Base-by-base conservation (phyloP, 1,140 invertebrate species). In the Lutraria rhynchaena region DNA sequence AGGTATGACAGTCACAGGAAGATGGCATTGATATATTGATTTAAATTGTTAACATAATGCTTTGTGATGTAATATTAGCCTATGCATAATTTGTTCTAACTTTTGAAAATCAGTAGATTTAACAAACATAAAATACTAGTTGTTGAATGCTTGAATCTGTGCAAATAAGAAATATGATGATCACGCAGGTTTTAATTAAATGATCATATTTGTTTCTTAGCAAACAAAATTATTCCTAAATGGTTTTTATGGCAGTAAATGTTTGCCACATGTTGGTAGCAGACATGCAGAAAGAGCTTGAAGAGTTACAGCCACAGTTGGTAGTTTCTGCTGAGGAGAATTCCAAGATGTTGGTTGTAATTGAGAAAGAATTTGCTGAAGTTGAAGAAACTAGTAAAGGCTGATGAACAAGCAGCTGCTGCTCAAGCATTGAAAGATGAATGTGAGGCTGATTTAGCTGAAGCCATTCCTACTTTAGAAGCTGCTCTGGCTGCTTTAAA, bases 311-410 rank as follows among this genome's bases (percentile, higher is more conserved):
- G 75, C 92, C 92, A 65, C 87, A 93, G 86, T 81, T 93, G 55
- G 89, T 92, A 13, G 82, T 86, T 3, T 87, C 91, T 33, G 87
- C 90, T 11, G 90, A 87, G 69, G 92, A 93, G 82, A 92, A 90
- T 37, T 96, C 94, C 1, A 94, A 95, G 87, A 98, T 98, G 94
- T 96, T 97, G 94, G 92, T 94, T 82, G 94, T 96, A 88, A 98
- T 93, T 22, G 89, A 92, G 86, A 91, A 89, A 37, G 92, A 93
- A 78, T 91, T 90, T 0, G 86, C 78, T 15, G 89, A 91, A 67
- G 92, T 92, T 31, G 89, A 91, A 65, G 90, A 87, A 35, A 91
- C 90, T 3, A 90, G 89, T 46, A 89, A 89, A 49, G 29, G 92
- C 91, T 83, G 91, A 93, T 91, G 91, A 92, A 86, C 90, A 92